Percentiles rank a stretch among this genome's conserved stretches.
Conservation (phyloP, 2,113 vertebrate genomes). For the Notarius lentiginosus region DNA sequence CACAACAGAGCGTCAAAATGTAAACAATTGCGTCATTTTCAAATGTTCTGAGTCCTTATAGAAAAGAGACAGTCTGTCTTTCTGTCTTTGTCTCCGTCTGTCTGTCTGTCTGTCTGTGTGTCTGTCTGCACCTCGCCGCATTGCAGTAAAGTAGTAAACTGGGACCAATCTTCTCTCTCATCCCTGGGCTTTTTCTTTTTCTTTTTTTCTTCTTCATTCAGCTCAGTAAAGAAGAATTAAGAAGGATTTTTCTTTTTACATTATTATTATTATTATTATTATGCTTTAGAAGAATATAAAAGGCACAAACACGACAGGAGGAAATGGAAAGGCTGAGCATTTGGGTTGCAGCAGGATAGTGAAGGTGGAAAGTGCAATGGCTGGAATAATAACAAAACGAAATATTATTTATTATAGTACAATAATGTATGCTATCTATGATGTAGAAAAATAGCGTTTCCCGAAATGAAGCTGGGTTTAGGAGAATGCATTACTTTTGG, state of each 20-base stretch:
- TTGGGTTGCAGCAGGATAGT: background rate
- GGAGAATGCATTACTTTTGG: background rate
- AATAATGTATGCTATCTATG: no score
- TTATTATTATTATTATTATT: no score
- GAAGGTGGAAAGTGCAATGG: background rate
- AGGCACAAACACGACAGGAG: no score
- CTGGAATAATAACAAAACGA: no score
- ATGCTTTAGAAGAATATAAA: background rate
- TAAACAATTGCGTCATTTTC: background rate
- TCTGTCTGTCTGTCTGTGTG: conserved; percentile 34
- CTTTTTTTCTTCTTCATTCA: background rate
- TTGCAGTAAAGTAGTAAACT: conserved; percentile 54
- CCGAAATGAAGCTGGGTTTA: background rate
- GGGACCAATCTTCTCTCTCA: background rate
- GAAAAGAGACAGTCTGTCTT: conserved; percentile 31
- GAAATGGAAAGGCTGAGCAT: background rate
- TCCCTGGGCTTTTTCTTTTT: background rate
- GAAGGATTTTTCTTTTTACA: background rate
- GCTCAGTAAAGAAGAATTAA: background rate
- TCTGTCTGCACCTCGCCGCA: conserved; percentile 47
- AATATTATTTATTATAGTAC: no score
- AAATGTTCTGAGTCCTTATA: background rate
- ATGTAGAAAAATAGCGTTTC: no score
- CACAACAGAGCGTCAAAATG: background rate
- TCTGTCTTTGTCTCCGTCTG: conserved; percentile 51